Conservation (phyloP, 2,888 invertebrate genomes). For the Tetheella fluctuosa region DNA sequence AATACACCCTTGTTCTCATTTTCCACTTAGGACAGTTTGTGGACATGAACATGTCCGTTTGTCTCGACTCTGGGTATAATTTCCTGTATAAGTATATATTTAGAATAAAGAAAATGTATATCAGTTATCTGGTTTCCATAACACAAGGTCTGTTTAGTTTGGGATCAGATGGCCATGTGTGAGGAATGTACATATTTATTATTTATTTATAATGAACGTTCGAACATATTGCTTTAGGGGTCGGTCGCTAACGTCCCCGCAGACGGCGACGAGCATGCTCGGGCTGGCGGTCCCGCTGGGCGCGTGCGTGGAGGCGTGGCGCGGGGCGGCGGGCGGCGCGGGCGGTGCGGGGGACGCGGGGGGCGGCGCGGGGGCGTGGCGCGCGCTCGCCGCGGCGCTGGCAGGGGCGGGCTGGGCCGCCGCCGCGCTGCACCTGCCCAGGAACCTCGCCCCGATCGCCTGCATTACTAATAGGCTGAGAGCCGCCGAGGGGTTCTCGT, state of each 20-base stretch:
- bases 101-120: no score
- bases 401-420: conserved; percentile 59
- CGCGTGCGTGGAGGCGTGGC: conserved; percentile 89
- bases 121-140: no score
- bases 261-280: conserved; percentile 94
- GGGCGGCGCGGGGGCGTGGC: conserved; percentile 36
- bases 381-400: conserved; percentile 39
- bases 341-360: conserved; percentile 30
- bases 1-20: no score
- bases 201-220: no score
- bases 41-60: no score
- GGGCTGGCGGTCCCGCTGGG: conserved; percentile 95
- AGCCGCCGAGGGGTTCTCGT: conserved; percentile 64
- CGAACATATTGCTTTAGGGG: conserved; percentile 86
- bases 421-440: conserved; percentile 72
- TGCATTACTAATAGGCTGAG: conserved; percentile 50
- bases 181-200: no score
- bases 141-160: no score
- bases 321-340: conserved; percentile 35
- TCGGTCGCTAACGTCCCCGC: conserved; percentile 95
- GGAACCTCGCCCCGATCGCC: conserved; percentile 36
- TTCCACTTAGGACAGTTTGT: no score
- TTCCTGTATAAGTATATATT: no score
- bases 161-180: no score
- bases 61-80: no score